Evolutionary conservation across 2,113 vertebrate genomes (phyloP).

Genomic region (Chionomys nivalis): DNA sequence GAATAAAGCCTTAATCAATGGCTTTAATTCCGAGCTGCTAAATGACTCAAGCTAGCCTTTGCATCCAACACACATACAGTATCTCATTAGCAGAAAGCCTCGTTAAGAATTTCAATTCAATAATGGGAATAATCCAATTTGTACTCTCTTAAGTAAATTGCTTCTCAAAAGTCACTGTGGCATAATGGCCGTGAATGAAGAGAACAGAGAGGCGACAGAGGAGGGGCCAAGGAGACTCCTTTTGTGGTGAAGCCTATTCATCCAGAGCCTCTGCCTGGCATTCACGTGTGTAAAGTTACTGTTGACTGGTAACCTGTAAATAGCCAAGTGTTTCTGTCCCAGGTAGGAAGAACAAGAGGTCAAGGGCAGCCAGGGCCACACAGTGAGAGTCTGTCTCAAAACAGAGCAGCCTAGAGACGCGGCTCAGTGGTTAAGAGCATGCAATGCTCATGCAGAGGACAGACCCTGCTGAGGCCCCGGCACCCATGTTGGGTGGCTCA

Average conservation of each 20-base stretch:
- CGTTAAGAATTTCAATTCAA: slow-evolving; percentile 63
- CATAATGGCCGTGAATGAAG: not conserved
- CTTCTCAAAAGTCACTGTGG: not conserved
- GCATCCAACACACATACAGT: not conserved
- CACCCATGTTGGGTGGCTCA: not conserved
- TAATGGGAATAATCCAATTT: slow-evolving; percentile 71
- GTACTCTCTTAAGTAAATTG: slow-evolving; percentile 70
- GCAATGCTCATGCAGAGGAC: not conserved
- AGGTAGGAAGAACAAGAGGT: not conserved
- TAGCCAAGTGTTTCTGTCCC: not conserved
- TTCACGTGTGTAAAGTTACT: not conserved
- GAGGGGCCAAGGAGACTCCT: not conserved
- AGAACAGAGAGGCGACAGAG: not conserved
- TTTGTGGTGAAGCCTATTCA: not conserved
- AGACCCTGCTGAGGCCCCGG: not conserved
- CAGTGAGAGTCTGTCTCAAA: not conserved
- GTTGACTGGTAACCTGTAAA: not conserved
- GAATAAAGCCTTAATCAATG: slow-evolving; percentile 54
- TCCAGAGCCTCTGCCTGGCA: not conserved
- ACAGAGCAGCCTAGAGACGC: not conserved
- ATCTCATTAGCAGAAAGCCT: slow-evolving; percentile 61
- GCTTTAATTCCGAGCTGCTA: slow-evolving; percentile 33
- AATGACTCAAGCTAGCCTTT: slow-evolving; percentile 51
- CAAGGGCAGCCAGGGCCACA: not conserved
- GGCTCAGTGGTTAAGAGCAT: not conserved